Base-by-base conservation (phyloP, 1,140 invertebrate genomes). In the Zaprionus tsacasi region DNA sequence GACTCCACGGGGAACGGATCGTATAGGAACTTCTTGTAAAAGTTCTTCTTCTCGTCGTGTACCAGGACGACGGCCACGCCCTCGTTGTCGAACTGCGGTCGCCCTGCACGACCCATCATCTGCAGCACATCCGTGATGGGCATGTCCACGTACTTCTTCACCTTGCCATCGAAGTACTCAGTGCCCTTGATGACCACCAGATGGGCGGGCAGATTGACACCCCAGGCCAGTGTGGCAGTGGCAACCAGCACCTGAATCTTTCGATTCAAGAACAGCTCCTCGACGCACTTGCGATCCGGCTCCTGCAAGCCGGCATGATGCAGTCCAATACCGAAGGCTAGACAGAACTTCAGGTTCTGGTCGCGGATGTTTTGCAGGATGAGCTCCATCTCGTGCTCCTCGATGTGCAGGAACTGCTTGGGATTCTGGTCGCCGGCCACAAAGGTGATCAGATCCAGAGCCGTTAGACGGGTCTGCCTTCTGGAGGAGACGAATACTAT, bases 1-100 rank as follows among this genome's bases (percentile, higher is more conserved):
- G 98, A 99, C 93, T 99, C 99, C 0, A 99, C 99, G 0, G 99
- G 99, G 93, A 99, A 99, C 0, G 99, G 99, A 92, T 99, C 98
- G 92, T 99, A 99, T 0, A 99, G 93, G 93, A 99, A 99, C 92
- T 99, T 99, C 91, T 99, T 99, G 93, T 99, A 99, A 93, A 99
- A 99, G 92, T 98, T 97, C 93, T 99, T 99, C 93, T 99, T 99
- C 25, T 97, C 95, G 88, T 99, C 99, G 81, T 99, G 99, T 0
- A 99, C 99, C 61, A 99, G 94, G 8, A 99, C 98, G 12, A 99
- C 97, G 4, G 99, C 99, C 3, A 99, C 97, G 3, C 98, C 99
- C 68, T 97, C 96, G 82, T 97, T 96, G 93, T 99, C 99, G 92
- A 96, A 99, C 94, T 95, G 95, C 3, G 99, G 99, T 70, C 99